Base-by-base conservation (phyloP, 2,888 invertebrate species). In the Hypena proboscidalis region DNA sequence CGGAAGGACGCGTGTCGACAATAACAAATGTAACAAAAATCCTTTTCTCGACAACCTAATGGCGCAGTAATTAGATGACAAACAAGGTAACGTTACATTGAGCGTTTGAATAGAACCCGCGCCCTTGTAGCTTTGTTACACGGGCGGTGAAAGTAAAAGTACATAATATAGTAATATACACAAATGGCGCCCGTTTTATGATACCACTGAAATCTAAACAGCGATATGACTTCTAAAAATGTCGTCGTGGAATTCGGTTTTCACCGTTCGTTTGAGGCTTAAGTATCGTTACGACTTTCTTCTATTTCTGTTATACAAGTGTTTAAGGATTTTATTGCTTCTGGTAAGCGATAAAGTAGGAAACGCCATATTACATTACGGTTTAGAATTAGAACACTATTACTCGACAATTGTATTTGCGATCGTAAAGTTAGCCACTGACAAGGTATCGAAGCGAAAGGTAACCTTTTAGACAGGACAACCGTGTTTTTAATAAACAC, bases 101-200 rank as follows among this genome's bases (percentile, higher is more conserved):
- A 51, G 30, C 51, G 49, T 49, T 58, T 73, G 62, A 74, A 81
- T 72, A 68, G 67, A 57, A 54, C 27, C 33, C 38, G 57, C 60
- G 74, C 56, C 69, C 68, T 72, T 62, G 64, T 52, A 35, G 53
- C 69, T 70, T 78, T 80, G 77, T 78, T 39, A 36, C 14, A 41
- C 17, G 27, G 38, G 30, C 57, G 57, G 80, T 70, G 83, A 87
- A 86, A 88, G 88, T 82, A 80, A 86, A 80, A 82, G 80, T 81
- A 46, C 33, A 42, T 39, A 38, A 42, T 43, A 23, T 30, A 50
- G 41, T 39, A 38, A 42, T 43, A 23, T 30, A 50, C 20, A 29
- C 45, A 47, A 54, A 67, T 69, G 70, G 62, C 70, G 70, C 67
- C 63, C 44, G 38, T 58, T 71, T 73, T 78, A 73, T 70, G 65